Evolutionary conservation across 2,888 invertebrate genomes (phyloP).

Genomic region (Metacarcinus magister): DNA sequence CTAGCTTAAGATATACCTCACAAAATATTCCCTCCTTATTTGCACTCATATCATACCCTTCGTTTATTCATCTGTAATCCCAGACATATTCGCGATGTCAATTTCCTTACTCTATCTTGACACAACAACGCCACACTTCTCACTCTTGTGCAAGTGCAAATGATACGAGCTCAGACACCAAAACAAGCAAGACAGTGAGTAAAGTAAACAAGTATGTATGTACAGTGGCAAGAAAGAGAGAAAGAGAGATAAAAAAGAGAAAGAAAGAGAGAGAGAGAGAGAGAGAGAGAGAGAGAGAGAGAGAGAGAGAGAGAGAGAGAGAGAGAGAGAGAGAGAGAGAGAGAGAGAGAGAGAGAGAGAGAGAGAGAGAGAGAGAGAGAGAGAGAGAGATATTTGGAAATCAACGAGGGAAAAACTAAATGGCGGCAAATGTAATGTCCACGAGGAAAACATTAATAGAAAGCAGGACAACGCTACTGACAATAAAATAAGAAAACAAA

Average conservation of each 20-base stretch:
- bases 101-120: background rate
- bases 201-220: background rate
- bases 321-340: constrained; percentile 22
- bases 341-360: too few relatives aligned
- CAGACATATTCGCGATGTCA: background rate
- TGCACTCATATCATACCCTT: background rate
- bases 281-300: constrained; percentile 59
- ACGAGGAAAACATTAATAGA: background rate
- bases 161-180: background rate
- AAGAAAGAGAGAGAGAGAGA: constrained; percentile 16
- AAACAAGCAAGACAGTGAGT: background rate
- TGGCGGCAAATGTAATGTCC: background rate
- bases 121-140: constrained; percentile 4
- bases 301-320: constrained; percentile 54
- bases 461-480: background rate
- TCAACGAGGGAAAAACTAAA: background rate
- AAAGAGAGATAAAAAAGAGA: background rate
- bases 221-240: background rate
- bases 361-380: background rate
- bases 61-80: background rate
- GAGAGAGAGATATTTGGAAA: background rate
- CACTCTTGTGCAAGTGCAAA: constrained; percentile 1
- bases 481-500: background rate
- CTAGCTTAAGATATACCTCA: background rate
- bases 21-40: background rate